Evolutionary conservation across 2,113 vertebrate species (phyloP).

Genomic region (Protobothrops mucrosquamatus): DNA sequence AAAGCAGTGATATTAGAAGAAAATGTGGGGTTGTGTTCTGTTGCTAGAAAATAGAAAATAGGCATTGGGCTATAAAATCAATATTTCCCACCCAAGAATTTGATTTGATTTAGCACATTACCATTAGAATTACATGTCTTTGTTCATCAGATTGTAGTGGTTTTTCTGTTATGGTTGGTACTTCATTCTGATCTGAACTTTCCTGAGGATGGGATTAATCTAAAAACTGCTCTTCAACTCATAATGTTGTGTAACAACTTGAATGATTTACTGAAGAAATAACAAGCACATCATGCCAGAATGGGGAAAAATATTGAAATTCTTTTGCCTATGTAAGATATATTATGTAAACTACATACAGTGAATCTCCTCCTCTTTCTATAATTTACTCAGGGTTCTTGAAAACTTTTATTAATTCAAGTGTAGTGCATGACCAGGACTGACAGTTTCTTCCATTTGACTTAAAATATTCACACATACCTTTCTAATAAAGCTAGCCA

Average conservation of each 20-base stretch:
- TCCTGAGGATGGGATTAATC: neutral
- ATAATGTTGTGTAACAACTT: neutral
- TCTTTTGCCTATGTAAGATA: neutral
- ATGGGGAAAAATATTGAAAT: neutral
- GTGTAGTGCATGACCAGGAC: neutral
- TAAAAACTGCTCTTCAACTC: neutral
- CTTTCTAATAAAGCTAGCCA: neutral
- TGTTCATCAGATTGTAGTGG: neutral
- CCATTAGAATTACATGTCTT: neutral
- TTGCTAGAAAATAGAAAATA: no score
- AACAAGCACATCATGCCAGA: neutral
- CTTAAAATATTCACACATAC: neutral
- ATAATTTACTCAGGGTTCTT: neutral
- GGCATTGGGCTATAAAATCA: neutral
- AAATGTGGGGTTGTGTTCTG: neutral
- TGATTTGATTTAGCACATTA: neutral
- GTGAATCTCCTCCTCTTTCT: neutral
- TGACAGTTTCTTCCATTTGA: slow-evolving; percentile 9
- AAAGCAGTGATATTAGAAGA: neutral
- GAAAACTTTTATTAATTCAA: neutral
- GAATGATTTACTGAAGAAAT: neutral
- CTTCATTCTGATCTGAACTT: neutral
- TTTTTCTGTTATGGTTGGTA: neutral
- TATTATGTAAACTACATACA: neutral
- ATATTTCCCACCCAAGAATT: neutral